phyloP scores from a whole-genome alignment of 2,113 vertebrate species.

The Pseudolaguvia tuberculata region DNA sequence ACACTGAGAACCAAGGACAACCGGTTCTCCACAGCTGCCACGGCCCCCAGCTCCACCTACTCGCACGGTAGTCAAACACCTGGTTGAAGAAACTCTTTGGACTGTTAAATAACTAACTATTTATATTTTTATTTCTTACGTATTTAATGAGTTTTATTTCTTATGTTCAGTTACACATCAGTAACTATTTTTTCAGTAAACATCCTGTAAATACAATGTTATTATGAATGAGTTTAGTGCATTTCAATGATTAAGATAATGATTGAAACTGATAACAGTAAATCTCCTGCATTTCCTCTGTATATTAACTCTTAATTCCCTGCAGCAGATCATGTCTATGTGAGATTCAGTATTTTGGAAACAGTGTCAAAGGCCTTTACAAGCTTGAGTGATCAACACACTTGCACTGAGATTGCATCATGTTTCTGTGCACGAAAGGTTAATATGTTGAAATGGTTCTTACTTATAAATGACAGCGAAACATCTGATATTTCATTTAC shows the following conservation, averaged over 20 bases:
- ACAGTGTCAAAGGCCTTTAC: neutral
- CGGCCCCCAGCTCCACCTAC: slow-evolving; percentile 74
- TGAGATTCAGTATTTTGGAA: neutral
- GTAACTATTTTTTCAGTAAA: neutral
- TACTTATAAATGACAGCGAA: neutral
- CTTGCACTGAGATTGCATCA: slow-evolving; percentile 9
- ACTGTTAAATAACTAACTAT: neutral
- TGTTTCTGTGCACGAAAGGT: neutral
- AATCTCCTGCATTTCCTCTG: neutral
- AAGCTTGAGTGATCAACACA: neutral
- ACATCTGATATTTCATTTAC: neutral
- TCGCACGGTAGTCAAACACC: slow-evolving; percentile 73
- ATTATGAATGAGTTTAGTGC: neutral
- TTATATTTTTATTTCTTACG: neutral
- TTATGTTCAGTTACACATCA: neutral
- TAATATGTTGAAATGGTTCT: neutral
- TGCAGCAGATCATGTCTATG: neutral
- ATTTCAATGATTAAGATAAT: neutral
- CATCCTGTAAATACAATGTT: neutral
- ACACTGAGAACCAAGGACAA: slow-evolving; percentile 79
- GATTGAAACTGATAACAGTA: neutral
- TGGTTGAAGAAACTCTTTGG: neutral
- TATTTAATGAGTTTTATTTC: neutral
- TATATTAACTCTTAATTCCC: neutral
- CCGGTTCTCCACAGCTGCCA: slow-evolving; percentile 78